Percentiles rank a stretch among this genome's conserved stretches.
These are phyloP conservation scores for Atherinosoma microstoma DNA, from an alignment of 2,797 vertebrate genomes.

Conservation along the genomic window DNA sequence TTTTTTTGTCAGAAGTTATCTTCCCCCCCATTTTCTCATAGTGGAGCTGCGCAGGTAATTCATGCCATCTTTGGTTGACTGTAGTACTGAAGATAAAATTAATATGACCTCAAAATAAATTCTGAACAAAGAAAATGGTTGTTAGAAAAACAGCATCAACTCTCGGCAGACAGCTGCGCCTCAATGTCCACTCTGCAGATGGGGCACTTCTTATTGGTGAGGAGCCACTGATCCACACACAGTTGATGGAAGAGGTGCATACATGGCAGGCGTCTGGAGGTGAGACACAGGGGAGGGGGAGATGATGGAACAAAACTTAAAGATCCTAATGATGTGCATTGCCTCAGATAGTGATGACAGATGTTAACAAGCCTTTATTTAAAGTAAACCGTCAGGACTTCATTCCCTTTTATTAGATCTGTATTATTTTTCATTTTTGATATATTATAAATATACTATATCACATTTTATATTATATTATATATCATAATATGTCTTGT, in stretches of 20 bases:
- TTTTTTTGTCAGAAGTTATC: conserved; percentile 78
- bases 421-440: background rate
- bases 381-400: background rate
- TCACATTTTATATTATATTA: no score
- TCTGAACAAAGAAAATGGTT: conserved; percentile 83
- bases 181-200: conserved; percentile 99
- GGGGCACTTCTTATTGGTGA: conserved; percentile 99
- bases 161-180: conserved; percentile 97
- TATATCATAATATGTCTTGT: no score
- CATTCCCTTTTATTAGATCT: background rate
- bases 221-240: conserved; percentile 98
- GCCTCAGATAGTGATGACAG: background rate
- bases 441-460: no score
- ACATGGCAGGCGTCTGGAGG: conserved; percentile 94
- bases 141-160: conserved; percentile 92
- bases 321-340: background rate
- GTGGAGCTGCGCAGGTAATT: conserved; percentile 94
- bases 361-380: background rate
- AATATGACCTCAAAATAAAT: conserved; percentile 83
- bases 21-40: conserved; percentile 62
- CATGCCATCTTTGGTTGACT: conserved; percentile 99
- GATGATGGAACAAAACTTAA: background rate
- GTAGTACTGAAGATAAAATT: conserved; percentile 93
- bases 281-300: conserved; percentile 16
- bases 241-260: conserved; percentile 99